Conservation (phyloP, 2,797 vertebrate species). For the Gallinago stenura region DNA sequence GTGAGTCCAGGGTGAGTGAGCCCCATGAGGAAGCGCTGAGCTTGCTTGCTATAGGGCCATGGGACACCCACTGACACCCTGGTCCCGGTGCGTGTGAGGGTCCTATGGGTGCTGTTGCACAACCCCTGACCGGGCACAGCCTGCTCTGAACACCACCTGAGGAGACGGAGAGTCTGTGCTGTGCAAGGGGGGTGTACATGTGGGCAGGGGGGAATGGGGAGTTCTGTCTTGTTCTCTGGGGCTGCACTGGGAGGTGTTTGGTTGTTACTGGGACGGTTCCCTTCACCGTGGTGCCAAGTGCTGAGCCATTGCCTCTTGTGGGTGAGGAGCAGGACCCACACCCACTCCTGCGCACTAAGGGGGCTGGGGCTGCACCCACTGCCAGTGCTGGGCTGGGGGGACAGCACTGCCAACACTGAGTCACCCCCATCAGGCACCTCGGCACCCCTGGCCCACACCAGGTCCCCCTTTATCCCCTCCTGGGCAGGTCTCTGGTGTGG, state of each 20-base stretch:
- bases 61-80: not conserved
- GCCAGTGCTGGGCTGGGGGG: not conserved
- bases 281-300: not conserved
- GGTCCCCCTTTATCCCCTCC: not conserved
- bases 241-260: not conserved
- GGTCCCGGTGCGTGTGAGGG: too few relatives aligned
- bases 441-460: not conserved
- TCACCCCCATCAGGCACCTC: not conserved
- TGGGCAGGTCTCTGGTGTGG: not conserved
- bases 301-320: not conserved
- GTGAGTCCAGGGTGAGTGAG: not conserved
- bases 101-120: not conserved
- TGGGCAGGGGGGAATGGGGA: not conserved
- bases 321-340: not conserved
- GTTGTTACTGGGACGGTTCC: not conserved
- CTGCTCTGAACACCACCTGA: too few relatives aligned
- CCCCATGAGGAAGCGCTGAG: not conserved
- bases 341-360: not conserved
- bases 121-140: not conserved
- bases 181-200: not conserved
- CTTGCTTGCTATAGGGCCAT: not conserved
- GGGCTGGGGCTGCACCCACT: not conserved
- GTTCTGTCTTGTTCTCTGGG: not conserved
- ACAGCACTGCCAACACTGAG: fast-evolving
- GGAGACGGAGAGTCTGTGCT: not conserved